Evolutionary conservation across 1,140 invertebrate genomes (phyloP).

Genomic region (Lepidostoma basale): DNA sequence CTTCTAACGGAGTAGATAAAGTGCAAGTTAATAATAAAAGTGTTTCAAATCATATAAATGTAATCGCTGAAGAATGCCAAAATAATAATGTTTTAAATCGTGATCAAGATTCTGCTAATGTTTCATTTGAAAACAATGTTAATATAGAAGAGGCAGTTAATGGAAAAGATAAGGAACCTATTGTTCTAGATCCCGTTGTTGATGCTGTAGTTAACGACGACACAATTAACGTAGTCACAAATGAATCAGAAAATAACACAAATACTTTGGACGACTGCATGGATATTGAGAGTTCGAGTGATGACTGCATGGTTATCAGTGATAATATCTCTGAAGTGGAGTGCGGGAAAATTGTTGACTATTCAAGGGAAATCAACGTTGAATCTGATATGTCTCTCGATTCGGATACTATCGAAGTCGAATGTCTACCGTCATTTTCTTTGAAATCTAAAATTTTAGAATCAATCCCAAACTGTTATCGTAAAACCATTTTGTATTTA

Average conservation of each 20-base stretch:
- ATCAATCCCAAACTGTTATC: slow-evolving; percentile 39
- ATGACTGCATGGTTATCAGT: slow-evolving; percentile 35
- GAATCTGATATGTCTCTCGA: background rate
- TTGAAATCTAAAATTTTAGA: slow-evolving; percentile 39
- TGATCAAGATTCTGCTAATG: no score
- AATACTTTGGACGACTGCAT: no score
- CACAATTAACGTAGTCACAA: no score
- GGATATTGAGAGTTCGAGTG: slow-evolving; percentile 33
- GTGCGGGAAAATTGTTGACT: background rate
- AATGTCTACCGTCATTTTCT: slow-evolving; percentile 17
- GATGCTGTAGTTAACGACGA: background rate
- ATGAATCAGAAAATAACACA: no score
- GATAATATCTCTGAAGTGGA: background rate
- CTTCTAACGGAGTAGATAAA: no score
- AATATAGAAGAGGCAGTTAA: background rate
- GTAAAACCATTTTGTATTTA: slow-evolving; percentile 47
- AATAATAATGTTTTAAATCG: no score
- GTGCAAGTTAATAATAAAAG: no score
- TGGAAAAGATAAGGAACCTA: no score
- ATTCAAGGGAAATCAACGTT: background rate
- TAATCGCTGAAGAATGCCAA: no score
- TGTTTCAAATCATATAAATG: no score
- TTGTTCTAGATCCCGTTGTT: no score
- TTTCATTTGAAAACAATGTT: no score
- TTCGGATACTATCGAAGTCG: slow-evolving; percentile 8